Conservation (phyloP, 1,140 invertebrate species). For the honey bee (Apis mellifera) region DNA sequence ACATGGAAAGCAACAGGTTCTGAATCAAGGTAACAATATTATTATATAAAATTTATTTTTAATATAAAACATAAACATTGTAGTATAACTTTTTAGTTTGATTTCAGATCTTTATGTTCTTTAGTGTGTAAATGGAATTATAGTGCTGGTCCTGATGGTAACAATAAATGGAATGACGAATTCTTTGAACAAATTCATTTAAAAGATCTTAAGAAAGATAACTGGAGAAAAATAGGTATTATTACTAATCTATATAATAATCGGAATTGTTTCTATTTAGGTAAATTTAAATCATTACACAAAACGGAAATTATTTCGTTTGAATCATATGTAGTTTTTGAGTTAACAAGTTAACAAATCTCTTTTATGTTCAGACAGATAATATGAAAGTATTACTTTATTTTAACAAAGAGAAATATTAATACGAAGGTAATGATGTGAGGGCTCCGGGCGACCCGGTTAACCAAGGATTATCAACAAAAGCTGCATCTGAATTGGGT, state of each 20-base stretch:
- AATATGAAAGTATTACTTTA: slow-evolving; percentile 44
- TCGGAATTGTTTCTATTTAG: neutral
- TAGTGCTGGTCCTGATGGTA: slow-evolving; percentile 83
- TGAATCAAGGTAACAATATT: slow-evolving; percentile 83
- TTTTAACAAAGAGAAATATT: slow-evolving; percentile 55
- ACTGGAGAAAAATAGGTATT: slow-evolving; percentile 89
- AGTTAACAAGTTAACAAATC: slow-evolving; percentile 21
- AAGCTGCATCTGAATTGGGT: slow-evolving; percentile 87
- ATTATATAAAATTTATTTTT: neutral
- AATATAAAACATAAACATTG: neutral
- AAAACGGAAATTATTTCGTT: neutral
- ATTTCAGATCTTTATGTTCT: slow-evolving; percentile 92
- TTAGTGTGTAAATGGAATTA: slow-evolving; percentile 98
- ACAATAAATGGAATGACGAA: slow-evolving; percentile 87
- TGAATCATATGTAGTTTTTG: neutral
- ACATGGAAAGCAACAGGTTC: slow-evolving; percentile 94
- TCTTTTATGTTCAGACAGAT: slow-evolving; percentile 35
- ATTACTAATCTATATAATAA: slow-evolving; percentile 14
- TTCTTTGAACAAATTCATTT: slow-evolving; percentile 90
- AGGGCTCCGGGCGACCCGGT: slow-evolving; percentile 87
- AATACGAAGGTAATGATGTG: slow-evolving; percentile 83
- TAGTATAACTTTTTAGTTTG: slow-evolving; percentile 18
- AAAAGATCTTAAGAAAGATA: slow-evolving; percentile 86
- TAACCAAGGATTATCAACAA: slow-evolving; percentile 85
- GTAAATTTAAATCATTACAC: neutral